Evolutionary conservation across 1,140 invertebrate species (phyloP), one percentile per base, ranked within the genome.

Genomic region (Sminthurinus signatus): DNA sequence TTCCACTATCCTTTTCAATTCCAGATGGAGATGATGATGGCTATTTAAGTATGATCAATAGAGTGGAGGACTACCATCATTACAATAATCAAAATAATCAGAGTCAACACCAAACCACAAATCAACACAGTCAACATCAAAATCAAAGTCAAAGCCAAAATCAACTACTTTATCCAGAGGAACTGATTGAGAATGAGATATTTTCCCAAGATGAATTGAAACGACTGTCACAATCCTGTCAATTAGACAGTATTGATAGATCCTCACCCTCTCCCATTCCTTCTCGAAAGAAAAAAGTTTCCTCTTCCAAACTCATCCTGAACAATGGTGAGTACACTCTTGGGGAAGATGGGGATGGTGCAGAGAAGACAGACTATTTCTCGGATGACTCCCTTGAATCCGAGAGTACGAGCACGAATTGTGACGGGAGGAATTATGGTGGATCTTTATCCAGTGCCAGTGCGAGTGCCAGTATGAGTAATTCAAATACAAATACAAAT

Each of bases 1-100:
- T n/a, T n/a, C n/a, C n/a, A n/a, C 14, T 10, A n/a, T n/a, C n/a
- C n/a, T n/a, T n/a, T n/a, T n/a, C 23, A 43, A 21, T 43, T 44
- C 25, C 43, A n/a, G n/a, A n/a, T n/a, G 10, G 70, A 72, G 19
- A 50, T 64, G 70, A 72, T 44, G 70, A 72, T 28, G 70, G 70
- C 1, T 72, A 72, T 43, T 50, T 72, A 21, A 72, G 70, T 36
- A 72, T 72, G 70, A 67, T 72, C 1, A 72, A 72, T 51, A 36
- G 66, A 54, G 60, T 60, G 28, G n/a, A n/a, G n/a, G n/a, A n/a
- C n/a, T n/a, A n/a, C n/a, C n/a, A n/a, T n/a, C n/a, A n/a, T n/a
- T n/a, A n/a, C n/a, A n/a, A n/a, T n/a, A n/a, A n/a, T n/a, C n/a
- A n/a, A n/a, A n/a, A n/a, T n/a, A n/a, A n/a, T n/a, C n/a, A n/a